A percentile compares a stretch with the other conserved stretches of the same genome.
phyloP scores from a whole-genome alignment of 1,140 invertebrate genomes.

The Zaprionus ghesquierei region DNA sequence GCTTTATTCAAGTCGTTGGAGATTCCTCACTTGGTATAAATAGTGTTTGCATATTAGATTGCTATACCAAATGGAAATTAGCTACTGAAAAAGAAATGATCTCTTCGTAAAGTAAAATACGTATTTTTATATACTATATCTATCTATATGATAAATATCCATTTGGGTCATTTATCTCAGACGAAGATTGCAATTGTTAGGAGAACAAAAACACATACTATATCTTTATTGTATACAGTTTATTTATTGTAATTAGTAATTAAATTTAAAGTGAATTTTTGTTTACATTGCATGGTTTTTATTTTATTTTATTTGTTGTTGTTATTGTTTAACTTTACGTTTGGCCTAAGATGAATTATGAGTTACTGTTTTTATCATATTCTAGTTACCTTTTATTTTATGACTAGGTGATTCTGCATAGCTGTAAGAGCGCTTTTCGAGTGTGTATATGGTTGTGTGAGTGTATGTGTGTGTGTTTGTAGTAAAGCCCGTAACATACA shows the following conservation, averaged over 20 bases:
- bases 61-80: no score
- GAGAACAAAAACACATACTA: no score
- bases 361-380: conserved; percentile 6
- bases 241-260: conserved; percentile 48
- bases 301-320: conserved; percentile 1
- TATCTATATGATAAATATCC: no score
- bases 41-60: no score
- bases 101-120: no score
- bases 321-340: background rate
- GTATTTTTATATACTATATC: no score
- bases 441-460: background rate
- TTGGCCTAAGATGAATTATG: conserved; percentile 40
- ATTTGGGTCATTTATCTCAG: no score
- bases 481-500: conserved; percentile 25
- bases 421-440: conserved; percentile 18
- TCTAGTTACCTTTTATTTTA: conserved; percentile 27
- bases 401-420: conserved; percentile 30
- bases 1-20: background rate
- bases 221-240: conserved; percentile 30
- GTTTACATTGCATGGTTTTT: conserved; percentile 44
- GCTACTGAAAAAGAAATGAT: no score
- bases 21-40: background rate
- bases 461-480: background rate
- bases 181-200: no score
- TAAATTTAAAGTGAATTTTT: conserved; percentile 47